Conservation (phyloP, 1,140 invertebrate genomes). For the Hylyphantes graminicola region DNA sequence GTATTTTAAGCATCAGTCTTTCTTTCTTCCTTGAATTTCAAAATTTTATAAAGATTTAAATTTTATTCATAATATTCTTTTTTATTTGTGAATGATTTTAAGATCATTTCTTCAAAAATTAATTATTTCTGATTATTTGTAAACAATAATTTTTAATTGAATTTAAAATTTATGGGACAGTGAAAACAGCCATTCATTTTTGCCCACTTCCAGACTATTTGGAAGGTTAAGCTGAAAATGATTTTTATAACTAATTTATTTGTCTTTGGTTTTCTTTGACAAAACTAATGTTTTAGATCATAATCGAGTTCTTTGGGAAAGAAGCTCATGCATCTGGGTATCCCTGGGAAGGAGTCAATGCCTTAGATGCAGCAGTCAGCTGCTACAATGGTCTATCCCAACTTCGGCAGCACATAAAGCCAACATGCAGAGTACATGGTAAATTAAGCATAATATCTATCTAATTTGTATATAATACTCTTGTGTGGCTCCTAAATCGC, state of each 20-base stretch:
- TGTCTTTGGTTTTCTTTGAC: neutral
- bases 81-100: no score
- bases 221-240: no score
- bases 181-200: no score
- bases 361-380: constrained; percentile 63
- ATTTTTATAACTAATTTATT: neutral
- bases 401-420: constrained; percentile 64
- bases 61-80: no score
- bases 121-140: no score
- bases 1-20: no score
- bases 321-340: constrained; percentile 63
- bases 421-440: constrained; percentile 64
- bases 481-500: neutral
- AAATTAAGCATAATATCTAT: constrained; percentile 10
- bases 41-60: no score
- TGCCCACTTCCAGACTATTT: no score
- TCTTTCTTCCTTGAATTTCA: no score
- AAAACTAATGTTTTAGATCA: constrained; percentile 56
- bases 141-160: no score
- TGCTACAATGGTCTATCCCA: constrained; percentile 62
- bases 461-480: neutral
- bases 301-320: constrained; percentile 62
- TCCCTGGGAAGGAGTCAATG: constrained; percentile 66
- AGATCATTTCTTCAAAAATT: no score
- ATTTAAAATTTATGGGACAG: no score